Evolutionary conservation across 1,140 invertebrate species (phyloP).

Genomic region (Trichoplusia ni): DNA sequence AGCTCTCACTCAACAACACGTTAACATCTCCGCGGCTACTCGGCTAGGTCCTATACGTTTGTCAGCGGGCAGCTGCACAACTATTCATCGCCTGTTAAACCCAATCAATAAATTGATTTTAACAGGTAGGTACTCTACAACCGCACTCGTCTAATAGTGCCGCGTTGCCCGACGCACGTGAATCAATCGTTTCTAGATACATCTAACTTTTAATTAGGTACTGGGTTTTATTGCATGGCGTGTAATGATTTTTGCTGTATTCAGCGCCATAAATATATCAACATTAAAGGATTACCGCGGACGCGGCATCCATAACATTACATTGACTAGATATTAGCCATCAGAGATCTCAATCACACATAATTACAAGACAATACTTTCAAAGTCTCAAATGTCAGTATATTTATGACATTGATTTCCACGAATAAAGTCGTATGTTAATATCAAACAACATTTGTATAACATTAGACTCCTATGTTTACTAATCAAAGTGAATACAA

Average conservation of each 20-base stretch:
- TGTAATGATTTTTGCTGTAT: constrained; percentile 1
- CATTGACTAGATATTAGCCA: constrained; percentile 14
- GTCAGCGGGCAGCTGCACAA: not conserved
- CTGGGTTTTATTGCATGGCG: constrained; percentile 14
- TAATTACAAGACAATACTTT: not conserved
- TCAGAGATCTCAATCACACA: constrained; percentile 11
- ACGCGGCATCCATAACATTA: constrained; percentile 4
- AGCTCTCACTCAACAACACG: constrained; percentile 16
- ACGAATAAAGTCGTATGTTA: constrained; percentile 12
- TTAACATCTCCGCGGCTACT: not conserved
- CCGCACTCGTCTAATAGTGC: not conserved
- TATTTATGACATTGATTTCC: constrained; percentile 17
- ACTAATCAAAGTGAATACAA: constrained; percentile 43
- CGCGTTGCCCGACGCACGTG: constrained; percentile 16
- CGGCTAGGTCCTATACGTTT: not conserved
- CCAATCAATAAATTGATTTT: constrained; percentile 27
- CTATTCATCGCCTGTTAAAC: not conserved
- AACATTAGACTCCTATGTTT: constrained; percentile 11
- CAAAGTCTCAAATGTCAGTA: constrained; percentile 1
- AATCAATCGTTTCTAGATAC: constrained; percentile 9
- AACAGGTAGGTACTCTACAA: not conserved
- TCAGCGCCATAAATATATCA: constrained; percentile 18
- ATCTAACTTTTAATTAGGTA: constrained; percentile 20
- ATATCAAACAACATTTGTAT: constrained; percentile 20
- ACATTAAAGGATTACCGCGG: not conserved